phyloP scores from a whole-genome alignment of 2,797 vertebrate genomes.

The Acanthurus leucopareius region DNA sequence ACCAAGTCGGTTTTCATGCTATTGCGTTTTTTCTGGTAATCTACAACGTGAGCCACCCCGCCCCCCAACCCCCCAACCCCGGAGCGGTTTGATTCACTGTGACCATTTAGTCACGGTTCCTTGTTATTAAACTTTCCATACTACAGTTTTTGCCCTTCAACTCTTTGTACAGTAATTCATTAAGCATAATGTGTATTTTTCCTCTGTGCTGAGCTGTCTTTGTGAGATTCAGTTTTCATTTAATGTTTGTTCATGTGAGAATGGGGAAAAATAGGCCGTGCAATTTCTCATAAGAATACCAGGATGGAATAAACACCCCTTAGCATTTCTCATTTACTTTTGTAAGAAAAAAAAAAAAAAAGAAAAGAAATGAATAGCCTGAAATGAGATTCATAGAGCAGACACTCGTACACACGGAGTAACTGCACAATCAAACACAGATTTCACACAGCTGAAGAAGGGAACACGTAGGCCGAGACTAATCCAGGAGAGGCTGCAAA shows the following conservation, averaged over 20 bases:
- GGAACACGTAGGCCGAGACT: slow-evolving; percentile 10
- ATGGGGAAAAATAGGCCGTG: slow-evolving; percentile 38
- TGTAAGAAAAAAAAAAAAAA: too few species aligned
- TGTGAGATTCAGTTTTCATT: slow-evolving; percentile 48
- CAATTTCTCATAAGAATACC: slow-evolving; percentile 57
- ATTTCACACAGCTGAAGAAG: slow-evolving; percentile 11
- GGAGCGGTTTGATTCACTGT: slow-evolving; percentile 38
- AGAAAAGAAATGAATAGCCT: slow-evolving; percentile 72
- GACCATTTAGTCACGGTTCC: slow-evolving; percentile 53
- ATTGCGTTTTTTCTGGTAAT: slow-evolving; percentile 34
- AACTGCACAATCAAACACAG: neutral
- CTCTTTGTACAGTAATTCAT: slow-evolving; percentile 66
- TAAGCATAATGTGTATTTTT: slow-evolving; percentile 63
- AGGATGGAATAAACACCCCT: slow-evolving; percentile 69
- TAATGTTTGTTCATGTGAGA: slow-evolving; percentile 69
- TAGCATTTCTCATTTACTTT: slow-evolving; percentile 75
- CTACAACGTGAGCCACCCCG: neutral
- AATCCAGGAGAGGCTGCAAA: slow-evolving; percentile 61
- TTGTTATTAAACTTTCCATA: slow-evolving; percentile 59
- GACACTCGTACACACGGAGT: slow-evolving; percentile 4
- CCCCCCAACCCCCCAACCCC: neutral
- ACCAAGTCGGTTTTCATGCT: slow-evolving; percentile 52
- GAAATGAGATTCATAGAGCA: slow-evolving; percentile 74
- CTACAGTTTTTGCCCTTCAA: slow-evolving; percentile 49
- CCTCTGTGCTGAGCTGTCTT: slow-evolving; percentile 47